Base-by-base conservation (phyloP, 2,797 vertebrate genomes). In the Tiaroga cobitis region DNA sequence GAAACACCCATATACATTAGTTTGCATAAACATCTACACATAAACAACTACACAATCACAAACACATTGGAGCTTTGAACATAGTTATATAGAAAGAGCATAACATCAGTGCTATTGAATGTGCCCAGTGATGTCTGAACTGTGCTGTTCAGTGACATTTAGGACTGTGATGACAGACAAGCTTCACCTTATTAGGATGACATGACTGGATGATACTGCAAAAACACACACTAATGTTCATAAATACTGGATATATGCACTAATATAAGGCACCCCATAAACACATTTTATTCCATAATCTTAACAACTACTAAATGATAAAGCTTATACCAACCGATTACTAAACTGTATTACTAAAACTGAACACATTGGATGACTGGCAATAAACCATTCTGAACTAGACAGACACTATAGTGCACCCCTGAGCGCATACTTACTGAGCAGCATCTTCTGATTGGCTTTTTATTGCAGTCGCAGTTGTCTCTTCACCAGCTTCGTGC, bases 401-500 rank as follows among this genome's bases (percentile, higher is more conserved):
- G 69, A 81, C 21, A 82, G 70, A 70, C 43, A 81, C 43, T 85
- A 61, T 68, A 61, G 21, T 61, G 69, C 68, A 49, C 76, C 76
- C 41, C 78, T 61, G 63, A 65, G 43, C 2, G 46, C 37, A 74
- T 29, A 89, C 90, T 88, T 82, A 90, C 90, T 87, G 90, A 87
- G 87, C 72, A 15, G 84, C 73, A 83, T 85, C 73, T 24, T 86
- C 90, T 72, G 87, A 79, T 43, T 84, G 88, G 80, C 56, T 49
- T 86, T 89, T 90, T 41, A 87, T 63, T 34, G 93, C 51, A 0
- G 90, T 91, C 0, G 93, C 46, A 0, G 92, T 91, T 26, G 95
- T 92, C 0, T 93, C 92, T 0, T 96, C 94, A 0, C 90, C 46
- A 2, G 95, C 92, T 51, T 96, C 94, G 1, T 95, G 95, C 80